Conservation (phyloP, 2,888 invertebrate genomes). For the Parapristionchus giblindavisi region DNA sequence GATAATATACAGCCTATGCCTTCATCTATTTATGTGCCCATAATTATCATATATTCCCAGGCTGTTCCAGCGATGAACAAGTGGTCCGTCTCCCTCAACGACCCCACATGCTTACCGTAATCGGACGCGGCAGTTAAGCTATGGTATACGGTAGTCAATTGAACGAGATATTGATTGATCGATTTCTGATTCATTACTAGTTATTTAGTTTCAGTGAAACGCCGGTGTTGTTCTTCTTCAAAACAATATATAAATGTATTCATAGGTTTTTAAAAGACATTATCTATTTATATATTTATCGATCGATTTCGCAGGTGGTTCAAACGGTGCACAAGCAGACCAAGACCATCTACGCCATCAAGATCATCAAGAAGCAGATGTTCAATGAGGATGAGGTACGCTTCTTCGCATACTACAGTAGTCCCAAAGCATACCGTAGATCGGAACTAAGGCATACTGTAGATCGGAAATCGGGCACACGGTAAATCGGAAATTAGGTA, state of each 20-base stretch:
- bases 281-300: too few species aligned
- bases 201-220: neutral
- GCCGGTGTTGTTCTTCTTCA: neutral
- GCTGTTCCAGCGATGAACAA: slow-evolving; percentile 17
- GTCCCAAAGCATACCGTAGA: too few species aligned
- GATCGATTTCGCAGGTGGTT: too few species aligned
- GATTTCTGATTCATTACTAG: neutral
- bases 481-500: too few species aligned
- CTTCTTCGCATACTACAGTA: too few species aligned
- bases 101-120: slow-evolving; percentile 96
- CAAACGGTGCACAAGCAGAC: slow-evolving; percentile 92
- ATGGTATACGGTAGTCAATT: slow-evolving; percentile 76
- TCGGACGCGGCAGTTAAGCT: slow-evolving; percentile 97
- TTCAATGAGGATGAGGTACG: slow-evolving; percentile 92
- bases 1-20: too few species aligned
- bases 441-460: too few species aligned
- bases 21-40: too few species aligned
- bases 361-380: slow-evolving; percentile 97
- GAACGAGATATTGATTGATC: neutral
- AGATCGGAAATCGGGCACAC: too few species aligned
- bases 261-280: too few species aligned
- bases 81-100: slow-evolving; percentile 79
- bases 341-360: slow-evolving; percentile 98
- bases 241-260: neutral
- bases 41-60: neutral